phyloP scores from a whole-genome alignment of 2,797 vertebrate genomes.

The Holocentrus rufus region DNA sequence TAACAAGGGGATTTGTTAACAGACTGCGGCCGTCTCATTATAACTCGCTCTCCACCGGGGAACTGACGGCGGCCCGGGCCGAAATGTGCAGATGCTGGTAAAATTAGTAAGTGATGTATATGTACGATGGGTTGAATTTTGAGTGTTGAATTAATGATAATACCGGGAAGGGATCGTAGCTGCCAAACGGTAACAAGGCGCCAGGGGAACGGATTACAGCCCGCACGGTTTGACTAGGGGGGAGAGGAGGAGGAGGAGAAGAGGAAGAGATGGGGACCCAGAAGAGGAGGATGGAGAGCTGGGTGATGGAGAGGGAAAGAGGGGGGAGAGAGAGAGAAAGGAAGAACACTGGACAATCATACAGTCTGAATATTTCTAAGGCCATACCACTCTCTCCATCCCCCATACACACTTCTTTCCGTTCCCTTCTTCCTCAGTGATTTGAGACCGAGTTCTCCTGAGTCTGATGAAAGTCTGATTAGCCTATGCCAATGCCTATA shows the following conservation, averaged over 20 bases:
- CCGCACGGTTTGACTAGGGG: conserved; percentile 60
- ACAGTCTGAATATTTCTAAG: conserved; percentile 58
- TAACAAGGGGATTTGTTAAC: conserved; percentile 84
- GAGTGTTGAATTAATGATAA: conserved; percentile 93
- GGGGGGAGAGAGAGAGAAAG: too few species aligned
- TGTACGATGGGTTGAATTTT: conserved; percentile 83
- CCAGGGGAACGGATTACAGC: conserved; percentile 93
- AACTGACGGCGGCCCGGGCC: conserved; percentile 73
- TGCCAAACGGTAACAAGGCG: conserved; percentile 95
- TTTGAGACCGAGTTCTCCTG: conserved; percentile 6
- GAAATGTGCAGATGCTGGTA: conserved; percentile 83
- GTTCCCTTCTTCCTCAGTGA: conserved; percentile 10
- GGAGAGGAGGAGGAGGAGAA: conserved; percentile 23
- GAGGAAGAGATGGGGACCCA: conserved; percentile 44
- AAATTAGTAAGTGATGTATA: conserved; percentile 94
- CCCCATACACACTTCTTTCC: conserved; percentile 19
- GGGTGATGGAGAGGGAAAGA: conserved; percentile 41
- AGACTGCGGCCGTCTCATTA: conserved; percentile 81
- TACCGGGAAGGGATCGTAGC: conserved; percentile 76
- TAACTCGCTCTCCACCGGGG: conserved; percentile 73
- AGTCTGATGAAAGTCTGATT: conserved; percentile 56
- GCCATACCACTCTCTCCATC: conserved; percentile 1
- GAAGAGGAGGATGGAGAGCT: conserved; percentile 68
- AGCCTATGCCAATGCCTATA: conserved; percentile 37
- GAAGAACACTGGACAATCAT: conserved; percentile 82